Conservation (phyloP, 2,888 invertebrate genomes). For the Orthosia gracilis region DNA sequence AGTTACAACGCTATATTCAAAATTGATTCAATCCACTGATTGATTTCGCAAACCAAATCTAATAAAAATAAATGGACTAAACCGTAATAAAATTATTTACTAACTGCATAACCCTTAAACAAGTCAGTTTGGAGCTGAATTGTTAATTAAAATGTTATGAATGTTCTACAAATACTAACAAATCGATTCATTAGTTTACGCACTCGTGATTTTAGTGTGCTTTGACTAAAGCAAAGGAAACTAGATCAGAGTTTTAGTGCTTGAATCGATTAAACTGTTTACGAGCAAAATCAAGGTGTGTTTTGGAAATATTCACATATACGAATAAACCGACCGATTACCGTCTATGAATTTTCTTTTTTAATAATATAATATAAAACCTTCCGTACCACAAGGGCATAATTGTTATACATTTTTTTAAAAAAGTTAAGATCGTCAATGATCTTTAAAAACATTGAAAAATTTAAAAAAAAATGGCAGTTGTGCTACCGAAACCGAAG, state of each 20-base stretch:
- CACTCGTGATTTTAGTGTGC: conserved; percentile 20
- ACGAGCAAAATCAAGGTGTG: conserved; percentile 21
- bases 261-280: conserved; percentile 26
- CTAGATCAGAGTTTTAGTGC: conserved; percentile 31
- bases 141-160: conserved; percentile 39
- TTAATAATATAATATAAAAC: too few relatives aligned
- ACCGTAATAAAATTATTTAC: conserved; percentile 33
- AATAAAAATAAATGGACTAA: conserved; percentile 19
- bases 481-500: too few relatives aligned
- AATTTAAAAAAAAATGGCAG: too few relatives aligned
- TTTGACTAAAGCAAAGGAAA: conserved; percentile 13
- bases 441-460: too few relatives aligned
- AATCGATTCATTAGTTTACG: conserved; percentile 39
- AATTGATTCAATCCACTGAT: background rate
- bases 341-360: too few relatives aligned
- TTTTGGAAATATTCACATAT: conserved; percentile 6
- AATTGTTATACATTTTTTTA: too few relatives aligned
- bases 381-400: too few relatives aligned
- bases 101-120: conserved; percentile 3
- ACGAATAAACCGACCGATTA: too few relatives aligned
- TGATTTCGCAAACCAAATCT: background rate
- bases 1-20: background rate
- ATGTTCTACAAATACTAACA: conserved; percentile 46
- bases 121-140: conserved; percentile 23
- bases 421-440: too few relatives aligned